phyloP scores from a whole-genome alignment of 1,140 invertebrate genomes.

The Listronotus bonariensis region DNA sequence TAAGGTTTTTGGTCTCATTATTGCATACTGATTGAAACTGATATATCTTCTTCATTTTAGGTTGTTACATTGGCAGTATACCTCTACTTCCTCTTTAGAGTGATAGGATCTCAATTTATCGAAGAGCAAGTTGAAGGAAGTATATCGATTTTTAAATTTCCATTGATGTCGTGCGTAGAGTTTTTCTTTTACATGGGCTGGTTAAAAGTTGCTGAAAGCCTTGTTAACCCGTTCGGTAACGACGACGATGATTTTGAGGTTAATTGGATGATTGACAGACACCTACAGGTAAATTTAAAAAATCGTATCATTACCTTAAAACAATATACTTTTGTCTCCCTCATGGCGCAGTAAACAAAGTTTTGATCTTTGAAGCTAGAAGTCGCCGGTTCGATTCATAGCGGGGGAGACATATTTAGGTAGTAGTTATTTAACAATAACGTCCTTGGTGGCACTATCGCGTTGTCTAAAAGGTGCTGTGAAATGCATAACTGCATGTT shows the following conservation, averaged over 20 bases:
- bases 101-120: slow-evolving; percentile 67
- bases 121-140: slow-evolving; percentile 52
- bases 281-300: slow-evolving; percentile 73
- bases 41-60: slow-evolving; percentile 27
- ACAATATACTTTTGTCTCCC: no score
- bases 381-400: no score
- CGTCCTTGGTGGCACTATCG: no score
- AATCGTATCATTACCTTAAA: neutral
- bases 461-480: no score
- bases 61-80: slow-evolving; percentile 75
- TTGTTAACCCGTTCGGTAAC: slow-evolving; percentile 88
- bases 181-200: slow-evolving; percentile 92
- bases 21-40: no score
- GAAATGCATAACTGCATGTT: no score
- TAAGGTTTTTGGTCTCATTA: no score
- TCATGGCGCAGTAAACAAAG: no score
- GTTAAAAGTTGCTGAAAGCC: slow-evolving; percentile 83
- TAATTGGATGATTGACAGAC: slow-evolving; percentile 87
- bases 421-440: no score
- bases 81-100: slow-evolving; percentile 70
- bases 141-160: slow-evolving; percentile 78
- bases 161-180: slow-evolving; percentile 81
- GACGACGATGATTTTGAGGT: slow-evolving; percentile 80
- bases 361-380: no score
- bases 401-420: no score